phyloP scores from a whole-genome alignment of 2,888 invertebrate genomes.

The Luperina testacea region DNA sequence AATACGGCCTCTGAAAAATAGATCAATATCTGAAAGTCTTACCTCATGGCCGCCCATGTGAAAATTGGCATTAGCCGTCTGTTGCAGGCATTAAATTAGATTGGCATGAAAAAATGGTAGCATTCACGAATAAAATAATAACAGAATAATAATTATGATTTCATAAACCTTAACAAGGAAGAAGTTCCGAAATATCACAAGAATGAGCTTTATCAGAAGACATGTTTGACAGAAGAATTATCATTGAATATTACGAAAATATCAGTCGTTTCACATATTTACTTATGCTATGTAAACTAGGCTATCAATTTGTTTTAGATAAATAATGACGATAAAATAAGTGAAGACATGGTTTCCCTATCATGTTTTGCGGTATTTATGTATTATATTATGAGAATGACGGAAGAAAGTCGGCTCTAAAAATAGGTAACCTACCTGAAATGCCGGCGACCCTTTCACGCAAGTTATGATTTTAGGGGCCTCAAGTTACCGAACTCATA shows the following conservation, averaged over 20 bases:
- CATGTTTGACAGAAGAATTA: constrained; percentile 14
- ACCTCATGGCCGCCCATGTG: no score
- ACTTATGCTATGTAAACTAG: constrained; percentile 18
- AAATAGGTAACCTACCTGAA: constrained; percentile 22
- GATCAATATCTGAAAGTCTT: not conserved
- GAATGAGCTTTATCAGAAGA: constrained; percentile 30
- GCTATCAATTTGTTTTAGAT: constrained; percentile 30
- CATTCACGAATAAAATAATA: not conserved
- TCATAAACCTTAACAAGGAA: not conserved
- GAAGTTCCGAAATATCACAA: constrained; percentile 6
- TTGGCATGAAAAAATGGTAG: not conserved
- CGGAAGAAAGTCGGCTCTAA: not conserved
- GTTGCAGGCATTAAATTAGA: not conserved
- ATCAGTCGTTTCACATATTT: not conserved
- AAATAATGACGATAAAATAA: constrained; percentile 22
- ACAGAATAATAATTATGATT: not conserved
- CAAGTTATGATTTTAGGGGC: not conserved
- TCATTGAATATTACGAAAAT: constrained; percentile 21
- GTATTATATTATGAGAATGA: not conserved
- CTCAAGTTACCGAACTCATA: not conserved
- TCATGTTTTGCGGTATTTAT: not conserved
- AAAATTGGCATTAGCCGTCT: not conserved
- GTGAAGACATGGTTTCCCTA: not conserved
- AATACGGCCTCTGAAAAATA: not conserved
- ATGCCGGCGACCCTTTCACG: constrained; percentile 3